Conservation (phyloP, 35 echinoderm and acorn worm species). For the Amphiura filiformis region DNA sequence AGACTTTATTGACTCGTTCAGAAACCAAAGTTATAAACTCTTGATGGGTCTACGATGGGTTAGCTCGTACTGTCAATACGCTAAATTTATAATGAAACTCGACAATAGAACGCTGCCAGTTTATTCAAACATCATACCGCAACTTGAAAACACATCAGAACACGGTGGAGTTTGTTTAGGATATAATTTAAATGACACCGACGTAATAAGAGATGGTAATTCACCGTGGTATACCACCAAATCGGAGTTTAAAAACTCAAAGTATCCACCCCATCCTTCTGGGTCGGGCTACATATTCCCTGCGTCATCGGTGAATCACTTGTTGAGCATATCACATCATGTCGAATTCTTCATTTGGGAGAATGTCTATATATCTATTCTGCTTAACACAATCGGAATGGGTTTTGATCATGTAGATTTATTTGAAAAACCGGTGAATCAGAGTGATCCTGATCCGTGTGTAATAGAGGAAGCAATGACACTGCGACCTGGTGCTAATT, state of each 20-base stretch:
- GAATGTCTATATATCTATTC: neutral
- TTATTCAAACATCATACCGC: neutral
- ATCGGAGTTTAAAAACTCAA: neutral
- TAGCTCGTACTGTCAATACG: slow-evolving; percentile 49
- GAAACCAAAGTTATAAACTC: slow-evolving; percentile 71
- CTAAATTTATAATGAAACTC: slow-evolving; percentile 64
- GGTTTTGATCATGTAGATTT: neutral
- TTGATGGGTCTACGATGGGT: slow-evolving; percentile 93
- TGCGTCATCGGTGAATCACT: neutral
- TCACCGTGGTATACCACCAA: neutral
- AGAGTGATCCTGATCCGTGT: neutral
- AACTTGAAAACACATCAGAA: neutral
- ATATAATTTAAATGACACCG: neutral
- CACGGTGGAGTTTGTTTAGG: neutral
- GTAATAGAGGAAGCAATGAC: neutral
- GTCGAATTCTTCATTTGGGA: neutral
- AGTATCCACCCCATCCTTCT: neutral
- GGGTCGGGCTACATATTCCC: neutral
- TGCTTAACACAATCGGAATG: neutral
- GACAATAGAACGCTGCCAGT: slow-evolving; percentile 31
- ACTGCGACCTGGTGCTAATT: neutral
- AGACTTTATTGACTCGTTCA: slow-evolving; percentile 80
- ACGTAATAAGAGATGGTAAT: neutral
- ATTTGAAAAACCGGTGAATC: neutral
- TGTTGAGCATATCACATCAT: neutral